Base-by-base conservation (phyloP, 64 coral and sea anemone species). In the Astreopora myriophthalma region DNA sequence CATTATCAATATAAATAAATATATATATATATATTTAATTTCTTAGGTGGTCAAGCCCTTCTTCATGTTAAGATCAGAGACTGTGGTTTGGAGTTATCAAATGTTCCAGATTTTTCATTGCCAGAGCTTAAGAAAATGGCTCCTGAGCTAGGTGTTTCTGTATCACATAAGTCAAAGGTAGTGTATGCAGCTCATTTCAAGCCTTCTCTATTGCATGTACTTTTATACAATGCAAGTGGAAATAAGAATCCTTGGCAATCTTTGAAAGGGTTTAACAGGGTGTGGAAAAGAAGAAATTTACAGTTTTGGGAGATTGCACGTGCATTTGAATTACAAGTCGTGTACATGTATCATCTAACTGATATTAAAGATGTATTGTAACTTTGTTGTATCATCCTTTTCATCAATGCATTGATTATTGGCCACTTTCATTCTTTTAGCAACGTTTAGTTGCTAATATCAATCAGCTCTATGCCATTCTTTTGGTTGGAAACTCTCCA, bases 401-500 rank as follows among this genome's bases (percentile, higher is more conserved):
- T 74, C n/a, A 74, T 29, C 71, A 19, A 74, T 74, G n/a, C 17
- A 19, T 19, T 26, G 32, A 20, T 75, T 75, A 28, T 68, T 68
- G 23, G n/a, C 33, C 33, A 26, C 33, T 72, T 22, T 44, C 39
- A 44, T 44, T 80, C 33, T 80, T 71, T 7, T 48, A 80, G 88
- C 34, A 25, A 49, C 24, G 78, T 29, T 26, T 90, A 48, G 1
- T 69, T 9, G 88, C 20, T 32, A 25, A 90, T 11, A 71, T 90
- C 9, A 19, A 48, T 14, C 31, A 38, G 10, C 72, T 90, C 11
- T 81, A 70, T 52, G 30, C 35, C 23, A 67, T 60, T 17, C 20
- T 90, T 0, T 28, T 90, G 6, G 75, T 90, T 34, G 88, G 88
- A 19, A 66, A 80, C n/a, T 90, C 33, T 49, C 75, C 88, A 9